Conservation (phyloP, 30 jellyfish, hydroid and myxozoan genomes). For the Rhopilema esculentum region DNA sequence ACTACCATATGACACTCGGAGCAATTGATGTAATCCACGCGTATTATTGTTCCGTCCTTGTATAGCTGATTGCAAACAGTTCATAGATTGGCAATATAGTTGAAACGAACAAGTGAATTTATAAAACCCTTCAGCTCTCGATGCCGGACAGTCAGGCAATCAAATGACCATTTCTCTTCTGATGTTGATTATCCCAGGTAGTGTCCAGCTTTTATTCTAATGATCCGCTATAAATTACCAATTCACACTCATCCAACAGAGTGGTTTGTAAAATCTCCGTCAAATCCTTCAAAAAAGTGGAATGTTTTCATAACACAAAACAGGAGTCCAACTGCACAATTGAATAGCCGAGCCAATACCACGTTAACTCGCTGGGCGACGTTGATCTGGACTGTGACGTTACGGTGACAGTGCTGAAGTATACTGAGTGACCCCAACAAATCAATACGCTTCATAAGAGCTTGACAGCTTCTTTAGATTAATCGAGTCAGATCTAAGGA, state of each 20-base stretch:
- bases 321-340: constrained; percentile 45
- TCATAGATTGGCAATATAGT: neutral
- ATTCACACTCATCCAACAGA: constrained; percentile 26
- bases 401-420: constrained; percentile 47
- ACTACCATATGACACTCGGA: constrained; percentile 13
- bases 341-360: constrained; percentile 42
- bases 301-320: constrained; percentile 24
- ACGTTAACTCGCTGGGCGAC: constrained; percentile 43
- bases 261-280: constrained; percentile 42
- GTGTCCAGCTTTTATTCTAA: neutral
- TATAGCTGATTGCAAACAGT: neutral
- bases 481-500: constrained; percentile 64
- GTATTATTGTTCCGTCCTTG: neutral
- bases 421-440: constrained; percentile 66
- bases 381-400: constrained; percentile 36
- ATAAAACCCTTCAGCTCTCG: neutral
- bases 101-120: neutral
- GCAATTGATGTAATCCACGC: constrained; percentile 12
- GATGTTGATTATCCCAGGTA: neutral
- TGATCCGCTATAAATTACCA: neutral
- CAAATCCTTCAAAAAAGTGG: constrained; percentile 21
- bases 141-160: no score
- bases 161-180: no score
- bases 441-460: constrained; percentile 62
- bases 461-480: constrained; percentile 70